Evolutionary conservation across 2,888 invertebrate genomes (phyloP).

Genomic region (Acrobasis consociella): DNA sequence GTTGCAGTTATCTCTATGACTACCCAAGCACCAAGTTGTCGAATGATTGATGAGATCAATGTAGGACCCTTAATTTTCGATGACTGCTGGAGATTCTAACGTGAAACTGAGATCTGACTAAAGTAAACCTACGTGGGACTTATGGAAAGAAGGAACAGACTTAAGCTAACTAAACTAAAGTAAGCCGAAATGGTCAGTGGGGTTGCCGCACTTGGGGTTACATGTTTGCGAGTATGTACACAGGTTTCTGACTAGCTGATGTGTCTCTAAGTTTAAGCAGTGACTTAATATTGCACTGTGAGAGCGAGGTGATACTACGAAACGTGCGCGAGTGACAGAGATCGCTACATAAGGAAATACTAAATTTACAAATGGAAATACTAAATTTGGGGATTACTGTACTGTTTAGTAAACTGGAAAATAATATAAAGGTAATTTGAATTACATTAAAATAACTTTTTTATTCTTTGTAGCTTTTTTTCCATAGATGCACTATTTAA

Average conservation of each 20-base stretch:
- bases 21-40: constrained; percentile 64
- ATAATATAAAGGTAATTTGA: no score
- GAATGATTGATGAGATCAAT: constrained; percentile 64
- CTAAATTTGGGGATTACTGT: no score
- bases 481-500: no score
- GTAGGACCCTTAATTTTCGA: constrained; percentile 46
- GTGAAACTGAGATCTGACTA: constrained; percentile 46
- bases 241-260: constrained; percentile 1
- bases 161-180: constrained; percentile 48
- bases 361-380: no score
- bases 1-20: constrained; percentile 39
- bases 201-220: not conserved
- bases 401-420: no score
- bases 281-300: not conserved
- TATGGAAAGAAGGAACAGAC: constrained; percentile 39
- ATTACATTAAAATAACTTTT: no score
- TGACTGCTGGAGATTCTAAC: constrained; percentile 38
- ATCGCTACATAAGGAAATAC: not conserved
- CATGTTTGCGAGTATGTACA: not conserved
- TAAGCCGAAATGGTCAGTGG: constrained; percentile 31
- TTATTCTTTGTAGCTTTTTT: no score
- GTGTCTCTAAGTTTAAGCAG: not conserved
- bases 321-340: not conserved
- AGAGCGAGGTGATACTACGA: not conserved
- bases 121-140: constrained; percentile 35